Evolutionary conservation across 2,888 invertebrate species (phyloP), one percentile per base, ranked within the genome.

Genomic region (Vandiemenella viatica): DNA sequence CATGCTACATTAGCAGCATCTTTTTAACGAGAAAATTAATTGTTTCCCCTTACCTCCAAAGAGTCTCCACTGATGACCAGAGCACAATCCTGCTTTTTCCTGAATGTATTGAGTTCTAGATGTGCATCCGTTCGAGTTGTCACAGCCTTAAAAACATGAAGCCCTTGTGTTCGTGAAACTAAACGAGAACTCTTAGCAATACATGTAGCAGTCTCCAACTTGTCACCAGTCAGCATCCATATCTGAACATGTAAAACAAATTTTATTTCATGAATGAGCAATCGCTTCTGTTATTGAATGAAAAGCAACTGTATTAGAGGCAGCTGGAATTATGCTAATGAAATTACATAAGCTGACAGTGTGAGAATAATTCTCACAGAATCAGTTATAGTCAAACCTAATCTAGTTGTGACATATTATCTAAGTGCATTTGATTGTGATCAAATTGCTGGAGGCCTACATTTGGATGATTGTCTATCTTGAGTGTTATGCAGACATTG

Each of bases 101-200:
- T 62, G 54, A 78, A 71, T 15, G 73, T 68, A 59, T 77, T 77
- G 48, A 79, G 63, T 58, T 79, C 77, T 46, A 70, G 63, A 62
- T 79, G 77, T 17, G 77, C 77, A 58, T 80, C 77, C 1, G 72
- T 69, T 51, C 74, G 67, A 43, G 78, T 80, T 4, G 74, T 72
- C 4, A 87, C 82, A 17, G 78, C 74, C 56, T 79, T 77, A 59
- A 89, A 81, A 17, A 82, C 75, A 62, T 85, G 81, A 19, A 87
- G 72, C 67, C 82, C 80, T 66, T 92, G 91, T 45, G 80, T 80
- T 38, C 84, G 76, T 0, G 86, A 81, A 46, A 92, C 88, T 48
- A 98, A 73, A 57, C 89, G 81, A 4, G 95, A 87, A 60, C 96
- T 96, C 64, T 97, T 96, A 1, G 98, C 97, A 61, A 98, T 98